Conservation (phyloP, 2,888 invertebrate species). For the Drosophila tripunctata region DNA sequence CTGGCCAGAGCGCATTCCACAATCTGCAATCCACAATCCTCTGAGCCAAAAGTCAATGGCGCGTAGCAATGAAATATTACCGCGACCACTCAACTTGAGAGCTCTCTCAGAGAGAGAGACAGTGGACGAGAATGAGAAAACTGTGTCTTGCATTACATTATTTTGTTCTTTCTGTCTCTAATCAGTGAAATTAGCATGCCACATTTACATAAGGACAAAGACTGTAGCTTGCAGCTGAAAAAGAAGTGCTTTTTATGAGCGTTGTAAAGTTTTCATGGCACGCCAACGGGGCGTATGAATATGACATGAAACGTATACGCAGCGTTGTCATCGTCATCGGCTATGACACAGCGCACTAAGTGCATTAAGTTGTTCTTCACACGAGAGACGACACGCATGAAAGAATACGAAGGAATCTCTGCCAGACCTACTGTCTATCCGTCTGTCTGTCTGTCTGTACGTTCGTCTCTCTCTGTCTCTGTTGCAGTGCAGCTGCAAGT, state of each 20-base stretch:
- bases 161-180: constrained; percentile 38
- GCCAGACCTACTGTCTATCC: constrained; percentile 6
- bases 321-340: constrained; percentile 32
- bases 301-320: constrained; percentile 56
- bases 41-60: constrained; percentile 69
- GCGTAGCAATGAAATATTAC: constrained; percentile 75
- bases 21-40: constrained; percentile 37
- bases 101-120: background rate
- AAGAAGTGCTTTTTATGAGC: constrained; percentile 50
- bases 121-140: background rate
- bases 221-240: constrained; percentile 1
- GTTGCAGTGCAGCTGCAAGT: constrained; percentile 69
- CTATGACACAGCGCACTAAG: constrained; percentile 75
- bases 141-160: constrained; percentile 15
- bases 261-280: constrained; percentile 39
- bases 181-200: constrained; percentile 71
- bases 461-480: constrained; percentile 8
- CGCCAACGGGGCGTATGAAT: constrained; percentile 62
- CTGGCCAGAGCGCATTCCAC: constrained; percentile 41
- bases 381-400: constrained; percentile 53
- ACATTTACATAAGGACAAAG: constrained; percentile 63
- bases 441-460: background rate
- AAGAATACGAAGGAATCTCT: constrained; percentile 47
- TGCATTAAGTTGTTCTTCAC: constrained; percentile 83
- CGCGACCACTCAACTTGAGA: constrained; percentile 43